Evolutionary conservation across 2,113 vertebrate genomes (phyloP), one percentile per base, ranked within the genome.

Genomic region (Pitta sordida): DNA sequence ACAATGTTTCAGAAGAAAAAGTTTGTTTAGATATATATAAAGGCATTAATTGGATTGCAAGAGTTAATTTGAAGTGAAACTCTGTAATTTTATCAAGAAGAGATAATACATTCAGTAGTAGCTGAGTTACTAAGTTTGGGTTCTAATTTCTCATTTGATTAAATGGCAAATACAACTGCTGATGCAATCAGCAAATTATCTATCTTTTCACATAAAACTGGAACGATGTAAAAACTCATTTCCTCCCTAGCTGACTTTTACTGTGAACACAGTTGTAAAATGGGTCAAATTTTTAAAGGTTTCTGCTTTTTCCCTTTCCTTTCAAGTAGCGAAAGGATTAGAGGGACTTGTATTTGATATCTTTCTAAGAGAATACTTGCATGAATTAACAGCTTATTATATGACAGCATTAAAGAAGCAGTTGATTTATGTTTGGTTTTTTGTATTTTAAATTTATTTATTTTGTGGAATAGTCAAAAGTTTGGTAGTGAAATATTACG

Each of bases 91-190:
- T 77, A 59, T 78, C 23, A 70, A 71, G 82, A 75, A 59, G 83
- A 53, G 17, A 21, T 75, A 79, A 94, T 79, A 49, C 30, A 90
- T 88, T 60, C 32, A 63, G 18, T 82, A 80, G 86, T 26, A 48
- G 53, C 26, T 86, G 44, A 87, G 43, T 87, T 92, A 74, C 53
- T 95, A 89, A 93, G 21, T 63, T 81, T 73, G 30, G 13, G 43
- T 64, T 88, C 34, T 80, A 74, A 85, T 84, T 90, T 85, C 65
- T 86, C 41, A 65, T 73, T 83, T 65, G 55, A 82, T 82, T 83
- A 77, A 85, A 87, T 80, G 58, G 70, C 51, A 95, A 89, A 92
- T 60, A 58, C 53, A 91, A 79, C 82, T 86, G 73, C 78, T 34
- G 52, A 59, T 58, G 41, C 39, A 70, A 74, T 69, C 56, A 79